A percentile compares a stretch with the other conserved stretches of the same genome.
Conservation (phyloP, 2,113 vertebrate species). For the Notothenia coriiceps region DNA sequence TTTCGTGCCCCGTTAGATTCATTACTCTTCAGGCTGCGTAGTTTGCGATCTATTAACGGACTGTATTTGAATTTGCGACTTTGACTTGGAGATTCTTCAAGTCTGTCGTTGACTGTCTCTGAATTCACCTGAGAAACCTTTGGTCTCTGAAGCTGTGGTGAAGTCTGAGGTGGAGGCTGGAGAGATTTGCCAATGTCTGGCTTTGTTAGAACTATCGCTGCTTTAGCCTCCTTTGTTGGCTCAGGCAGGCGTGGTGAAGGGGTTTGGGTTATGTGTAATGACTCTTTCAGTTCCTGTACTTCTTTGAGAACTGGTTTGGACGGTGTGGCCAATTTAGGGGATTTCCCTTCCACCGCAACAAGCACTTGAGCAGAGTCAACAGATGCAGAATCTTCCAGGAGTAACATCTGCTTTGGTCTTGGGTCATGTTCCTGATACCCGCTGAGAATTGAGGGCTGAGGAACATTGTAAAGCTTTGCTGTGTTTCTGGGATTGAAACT, state of each 20-base stretch:
- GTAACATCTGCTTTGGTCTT: conserved; percentile 75
- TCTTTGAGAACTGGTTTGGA: conserved; percentile 66
- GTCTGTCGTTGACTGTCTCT: conserved; percentile 42
- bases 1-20: conserved; percentile 63
- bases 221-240: conserved; percentile 25
- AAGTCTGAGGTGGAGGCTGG: conserved; percentile 15
- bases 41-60: conserved; percentile 75
- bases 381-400: conserved; percentile 76
- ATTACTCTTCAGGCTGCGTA: conserved; percentile 78
- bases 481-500: conserved; percentile 85
- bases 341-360: conserved; percentile 58
- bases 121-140: conserved; percentile 7
- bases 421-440: conserved; percentile 51
- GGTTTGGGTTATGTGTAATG: conserved; percentile 34
- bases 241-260: conserved; percentile 18
- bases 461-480: conserved; percentile 78
- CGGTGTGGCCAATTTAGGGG: conserved; percentile 36
- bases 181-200: conserved; percentile 41
- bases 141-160: conserved; percentile 53
- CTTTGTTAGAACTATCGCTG: conserved; percentile 14
- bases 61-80: conserved; percentile 66
- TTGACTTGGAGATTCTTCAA: conserved; percentile 29
- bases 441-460: conserved; percentile 62
- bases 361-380: conserved; percentile 39
- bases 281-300: conserved; percentile 49